These are phyloP conservation scores for Laupala kohalensis DNA, from an alignment of 1,140 invertebrate species.

Conservation along the genomic window DNA sequence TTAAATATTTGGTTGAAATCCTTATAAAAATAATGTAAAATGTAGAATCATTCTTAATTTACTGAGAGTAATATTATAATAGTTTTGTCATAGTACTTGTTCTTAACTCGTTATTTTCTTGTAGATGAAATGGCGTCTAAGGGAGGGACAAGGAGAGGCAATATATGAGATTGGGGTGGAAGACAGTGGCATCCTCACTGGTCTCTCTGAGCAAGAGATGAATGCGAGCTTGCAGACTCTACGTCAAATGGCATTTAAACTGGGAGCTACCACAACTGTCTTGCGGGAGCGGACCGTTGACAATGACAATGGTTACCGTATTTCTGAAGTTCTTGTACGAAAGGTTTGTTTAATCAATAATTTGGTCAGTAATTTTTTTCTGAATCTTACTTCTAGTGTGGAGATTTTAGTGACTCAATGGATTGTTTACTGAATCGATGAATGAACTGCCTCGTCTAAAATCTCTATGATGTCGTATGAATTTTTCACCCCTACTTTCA, in stretches of 20 bases:
- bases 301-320: constrained; percentile 29
- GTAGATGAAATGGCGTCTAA: constrained; percentile 75
- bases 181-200: constrained; percentile 76
- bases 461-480: background rate
- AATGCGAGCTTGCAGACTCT: constrained; percentile 68
- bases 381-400: no score
- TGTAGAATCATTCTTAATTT: no score
- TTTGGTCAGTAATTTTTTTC: background rate
- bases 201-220: constrained; percentile 67
- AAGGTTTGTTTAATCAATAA: constrained; percentile 46
- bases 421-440: no score
- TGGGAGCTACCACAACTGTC: constrained; percentile 67
- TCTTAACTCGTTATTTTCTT: constrained; percentile 8
- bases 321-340: constrained; percentile 79
- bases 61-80: no score
- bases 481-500: background rate
- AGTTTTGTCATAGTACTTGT: background rate
- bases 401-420: no score
- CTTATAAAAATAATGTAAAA: no score
- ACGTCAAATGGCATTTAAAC: constrained; percentile 66
- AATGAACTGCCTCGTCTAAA: no score
- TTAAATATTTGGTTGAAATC: no score
- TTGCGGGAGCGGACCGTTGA: constrained; percentile 36
- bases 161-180: constrained; percentile 95
- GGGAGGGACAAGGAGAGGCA: constrained; percentile 82